Conservation (phyloP, 2,113 vertebrate species). For the Montifringilla adamsi region DNA sequence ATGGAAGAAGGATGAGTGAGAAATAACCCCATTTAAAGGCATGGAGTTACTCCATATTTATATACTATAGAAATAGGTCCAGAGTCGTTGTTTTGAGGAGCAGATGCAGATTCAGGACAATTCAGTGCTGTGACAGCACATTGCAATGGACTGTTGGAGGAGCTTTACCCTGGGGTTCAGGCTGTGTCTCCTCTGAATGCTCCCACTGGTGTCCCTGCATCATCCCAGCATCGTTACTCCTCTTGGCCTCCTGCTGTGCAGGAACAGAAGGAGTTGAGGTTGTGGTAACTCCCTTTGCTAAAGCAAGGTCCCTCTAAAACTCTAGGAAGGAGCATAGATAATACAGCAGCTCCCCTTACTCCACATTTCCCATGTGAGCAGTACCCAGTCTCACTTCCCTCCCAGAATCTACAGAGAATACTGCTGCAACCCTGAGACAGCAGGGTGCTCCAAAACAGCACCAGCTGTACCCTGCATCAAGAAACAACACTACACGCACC, state of each 20-base stretch:
- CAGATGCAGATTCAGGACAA: not conserved
- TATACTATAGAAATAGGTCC: not conserved
- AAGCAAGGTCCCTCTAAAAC: conserved; percentile 34
- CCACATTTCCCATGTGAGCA: not conserved
- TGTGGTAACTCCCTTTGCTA: not conserved
- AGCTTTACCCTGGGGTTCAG: not conserved
- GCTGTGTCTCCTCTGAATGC: not conserved
- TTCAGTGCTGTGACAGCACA: rapidly evolving
- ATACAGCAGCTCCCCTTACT: not conserved
- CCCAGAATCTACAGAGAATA: not conserved
- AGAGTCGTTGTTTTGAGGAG: not conserved
- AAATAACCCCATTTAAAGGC: not conserved
- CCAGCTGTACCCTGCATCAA: not conserved
- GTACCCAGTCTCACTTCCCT: not conserved
- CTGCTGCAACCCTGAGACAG: not conserved
- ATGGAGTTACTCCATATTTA: not conserved
- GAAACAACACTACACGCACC: not conserved
- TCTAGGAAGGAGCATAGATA: not conserved
- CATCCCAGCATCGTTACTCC: rapidly evolving
- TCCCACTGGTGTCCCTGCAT: not conserved
- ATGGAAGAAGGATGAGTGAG: not conserved
- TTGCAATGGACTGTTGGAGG: not conserved
- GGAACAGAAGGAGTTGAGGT: not conserved
- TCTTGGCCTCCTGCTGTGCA: not conserved
- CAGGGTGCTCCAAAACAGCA: not conserved